Evolutionary conservation across 2,113 vertebrate genomes (phyloP), one percentile per base, ranked within the genome.

Genomic region (Trinectes maculatus): DNA sequence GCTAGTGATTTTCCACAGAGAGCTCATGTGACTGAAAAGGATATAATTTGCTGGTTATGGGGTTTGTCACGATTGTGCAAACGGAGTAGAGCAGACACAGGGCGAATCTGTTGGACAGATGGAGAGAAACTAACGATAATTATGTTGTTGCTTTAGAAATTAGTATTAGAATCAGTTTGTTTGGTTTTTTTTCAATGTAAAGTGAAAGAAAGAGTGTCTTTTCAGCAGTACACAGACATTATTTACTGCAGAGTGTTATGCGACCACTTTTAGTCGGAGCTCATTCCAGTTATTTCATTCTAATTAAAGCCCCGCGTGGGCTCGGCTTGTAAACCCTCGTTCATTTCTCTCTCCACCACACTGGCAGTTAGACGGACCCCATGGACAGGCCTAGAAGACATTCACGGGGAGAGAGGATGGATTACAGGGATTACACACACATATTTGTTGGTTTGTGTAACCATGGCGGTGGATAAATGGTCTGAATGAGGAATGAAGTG

Each of bases 241-340:
- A 43, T 65, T 71, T 77, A 34, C 33, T 67, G 44, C 36, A 37
- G 8, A 46, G 61, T 57, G 39, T 52, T 48, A 34, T 71, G n/a
- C 56, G 56, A 40, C 31, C n/a, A 24, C 46, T 61, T 33, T 58
- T 53, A 59, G 53, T 39, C 19, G 16, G 42, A 55, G 64, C 71
- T 70, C 56, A 66, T 77, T 74, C 58, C 56, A 58, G 18, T 77
- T 59, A 87, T 79, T 83, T 86, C 12, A 52, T 74, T 83, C 49
- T 86, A 83, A 89, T 90, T 85, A 90, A 87, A 85, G 80, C 80
- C 78, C 71, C 19, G 59, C 71, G 82, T 82, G 84, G 78, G 71
- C 76, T 86, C 46, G 46, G 60, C 77, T 67, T 48, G 36, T 71
- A 85, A 85, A 89, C 66, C 74, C 64, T 34, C n/a, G 65, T 82